Base-by-base conservation (phyloP, 1,140 invertebrate genomes). In the Megathymus violae region DNA sequence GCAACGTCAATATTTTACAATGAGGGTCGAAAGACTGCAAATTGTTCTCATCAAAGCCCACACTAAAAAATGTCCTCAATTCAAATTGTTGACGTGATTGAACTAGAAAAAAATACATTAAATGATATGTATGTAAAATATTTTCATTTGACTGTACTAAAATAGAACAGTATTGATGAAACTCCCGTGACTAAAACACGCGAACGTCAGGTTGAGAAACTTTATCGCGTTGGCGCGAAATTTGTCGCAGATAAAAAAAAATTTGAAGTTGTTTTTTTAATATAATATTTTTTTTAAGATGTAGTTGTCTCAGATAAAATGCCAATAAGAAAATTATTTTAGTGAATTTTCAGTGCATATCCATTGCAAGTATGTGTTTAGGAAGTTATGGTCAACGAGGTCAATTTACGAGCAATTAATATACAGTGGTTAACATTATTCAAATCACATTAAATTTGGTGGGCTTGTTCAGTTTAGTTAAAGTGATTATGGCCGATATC, bases 151-250 rank as follows among this genome's bases (percentile, higher is more conserved):
- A 67, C 59, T 64, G 34, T 67, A 73, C 76, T 69, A 82, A 86
- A 86, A 85, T 86, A 86, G 80, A 88, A 74, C 81, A 88, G 85
- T 88, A 59, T 75, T 73, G 70, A 76, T 69, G 68, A 60, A 68
- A 68, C 73, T 56, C 69, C 67, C 71, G 71, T 48, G 70, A 62
- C 64, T 76, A 52, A 51, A 58, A 62, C 78, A 84, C 80, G 79
- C 74, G 58, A 62, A 69, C 52, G 68, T 46, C 36, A 51, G 52
- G 59, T 50, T 43, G 27, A 69, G 67, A 73, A 69, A 76, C 71
- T 71, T 61, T 62, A 62, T 63, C 52, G 38, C 43, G 62, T 74
- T 72, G 72, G 76, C 81, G 85, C 67, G 80, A 78, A 78, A 78
- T 16, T 61, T 61, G 54, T 15, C 19, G 16, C 22, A 60, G 50